Percentiles rank a stretch among this genome's conserved stretches.
Evolutionary conservation across 2,888 invertebrate species (phyloP).

Genomic region (Monochamus alternatus): DNA sequence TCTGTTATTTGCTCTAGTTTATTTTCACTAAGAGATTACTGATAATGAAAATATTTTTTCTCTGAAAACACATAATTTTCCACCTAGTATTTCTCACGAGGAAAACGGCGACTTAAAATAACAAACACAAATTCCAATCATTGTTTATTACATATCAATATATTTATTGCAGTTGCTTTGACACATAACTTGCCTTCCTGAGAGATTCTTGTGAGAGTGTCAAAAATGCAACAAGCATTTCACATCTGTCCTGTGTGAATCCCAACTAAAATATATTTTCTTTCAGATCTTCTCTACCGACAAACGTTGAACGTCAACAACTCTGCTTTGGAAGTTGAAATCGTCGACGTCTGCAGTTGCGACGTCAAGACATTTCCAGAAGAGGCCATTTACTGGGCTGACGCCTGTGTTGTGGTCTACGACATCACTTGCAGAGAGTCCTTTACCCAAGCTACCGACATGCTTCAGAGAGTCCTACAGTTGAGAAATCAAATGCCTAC

Average conservation of each 20-base stretch:
- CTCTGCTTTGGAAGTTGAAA: slow-evolving; percentile 82
- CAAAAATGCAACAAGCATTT: too few relatives aligned
- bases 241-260: background rate
- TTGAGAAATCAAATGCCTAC: slow-evolving; percentile 71
- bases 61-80: background rate
- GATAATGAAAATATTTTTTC: slow-evolving; percentile 14
- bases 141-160: too few relatives aligned
- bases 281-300: slow-evolving; percentile 83
- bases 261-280: slow-evolving; percentile 53
- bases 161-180: too few relatives aligned
- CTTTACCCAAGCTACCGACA: slow-evolving; percentile 80
- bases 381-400: slow-evolving; percentile 83
- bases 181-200: too few relatives aligned
- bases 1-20: background rate
- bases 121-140: too few relatives aligned
- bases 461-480: slow-evolving; percentile 75
- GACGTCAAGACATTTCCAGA: slow-evolving; percentile 72
- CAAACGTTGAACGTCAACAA: slow-evolving; percentile 84
- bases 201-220: too few relatives aligned
- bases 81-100: too few relatives aligned
- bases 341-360: slow-evolving; percentile 85
- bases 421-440: slow-evolving; percentile 83
- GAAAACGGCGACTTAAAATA: too few relatives aligned
- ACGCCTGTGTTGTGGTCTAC: slow-evolving; percentile 85
- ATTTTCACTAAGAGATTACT: background rate